A percentile compares a stretch with the other conserved stretches of the same genome.
Evolutionary conservation across 1,140 invertebrate genomes (phyloP).

Genomic region (Danaus melanippus): DNA sequence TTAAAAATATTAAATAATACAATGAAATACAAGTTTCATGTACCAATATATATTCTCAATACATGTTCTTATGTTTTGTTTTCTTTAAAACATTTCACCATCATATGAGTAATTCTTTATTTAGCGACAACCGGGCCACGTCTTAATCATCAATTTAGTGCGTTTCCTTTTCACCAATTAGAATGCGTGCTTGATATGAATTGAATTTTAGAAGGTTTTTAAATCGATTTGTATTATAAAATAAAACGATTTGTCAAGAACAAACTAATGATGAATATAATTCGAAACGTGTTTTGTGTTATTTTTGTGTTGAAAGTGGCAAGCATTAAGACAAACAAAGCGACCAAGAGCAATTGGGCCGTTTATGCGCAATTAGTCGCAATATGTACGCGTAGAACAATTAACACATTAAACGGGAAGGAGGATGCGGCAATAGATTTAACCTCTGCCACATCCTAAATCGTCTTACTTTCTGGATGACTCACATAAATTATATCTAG

Average conservation of each 20-base stretch:
- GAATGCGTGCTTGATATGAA: conserved; percentile 33
- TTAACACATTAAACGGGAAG: conserved; percentile 60
- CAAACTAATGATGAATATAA: neutral
- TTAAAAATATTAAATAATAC: no score
- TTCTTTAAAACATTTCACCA: no score
- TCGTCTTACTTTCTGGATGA: conserved; percentile 49
- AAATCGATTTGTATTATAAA: no score
- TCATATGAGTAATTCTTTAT: no score
- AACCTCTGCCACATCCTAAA: conserved; percentile 63
- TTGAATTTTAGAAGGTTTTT: no score
- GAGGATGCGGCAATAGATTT: conserved; percentile 65
- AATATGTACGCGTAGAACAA: conserved; percentile 39
- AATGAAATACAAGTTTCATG: no score
- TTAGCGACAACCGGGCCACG: neutral
- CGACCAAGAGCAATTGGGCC: conserved; percentile 8
- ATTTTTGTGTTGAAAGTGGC: neutral
- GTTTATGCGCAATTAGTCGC: conserved; percentile 6
- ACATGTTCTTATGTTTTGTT: no score
- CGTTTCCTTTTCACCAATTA: conserved; percentile 63
- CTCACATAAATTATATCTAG: conserved; percentile 16
- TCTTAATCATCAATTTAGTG: conserved; percentile 64
- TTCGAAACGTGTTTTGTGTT: neutral
- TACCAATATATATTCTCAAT: no score
- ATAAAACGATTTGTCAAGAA: neutral
- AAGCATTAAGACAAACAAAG: neutral